These are phyloP conservation scores for Scytalopus superciliaris DNA, from an alignment of 2,113 vertebrate species.

Conservation along the genomic window DNA sequence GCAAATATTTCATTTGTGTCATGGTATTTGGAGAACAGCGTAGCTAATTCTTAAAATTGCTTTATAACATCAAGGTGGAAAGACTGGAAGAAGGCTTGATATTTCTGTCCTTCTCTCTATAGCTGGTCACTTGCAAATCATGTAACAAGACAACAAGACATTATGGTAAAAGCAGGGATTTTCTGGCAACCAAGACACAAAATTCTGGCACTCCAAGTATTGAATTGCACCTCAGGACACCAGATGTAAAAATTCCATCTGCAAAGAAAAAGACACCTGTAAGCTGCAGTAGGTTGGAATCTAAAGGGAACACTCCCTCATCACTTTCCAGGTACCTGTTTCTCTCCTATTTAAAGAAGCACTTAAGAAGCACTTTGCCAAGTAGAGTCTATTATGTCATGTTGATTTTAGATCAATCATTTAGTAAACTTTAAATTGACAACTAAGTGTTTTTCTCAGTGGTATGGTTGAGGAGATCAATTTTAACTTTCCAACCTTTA, in stretches of 20 bases:
- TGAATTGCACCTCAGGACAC: conserved; percentile 57
- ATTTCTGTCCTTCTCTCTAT: conserved; percentile 16
- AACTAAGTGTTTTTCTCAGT: neutral
- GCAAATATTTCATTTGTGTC: neutral
- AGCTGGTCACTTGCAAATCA: conserved; percentile 89
- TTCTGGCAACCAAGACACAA: conserved; percentile 56
- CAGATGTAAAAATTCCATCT: conserved; percentile 53
- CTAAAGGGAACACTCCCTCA: conserved; percentile 61
- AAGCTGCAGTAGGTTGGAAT: conserved; percentile 40
- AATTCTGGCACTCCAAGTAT: conserved; percentile 61
- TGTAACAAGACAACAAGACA: conserved; percentile 83
- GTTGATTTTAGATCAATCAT: neutral
- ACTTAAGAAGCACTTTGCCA: neutral
- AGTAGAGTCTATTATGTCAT: neutral
- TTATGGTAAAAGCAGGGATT: conserved; percentile 80
- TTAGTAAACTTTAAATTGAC: neutral
- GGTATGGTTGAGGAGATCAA: neutral
- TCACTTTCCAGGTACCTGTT: conserved; percentile 69
- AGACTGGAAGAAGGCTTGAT: neutral
- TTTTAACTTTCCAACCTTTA: neutral
- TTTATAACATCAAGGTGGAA: neutral
- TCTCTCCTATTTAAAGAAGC: neutral
- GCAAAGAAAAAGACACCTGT: conserved; percentile 36
- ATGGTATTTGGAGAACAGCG: neutral
- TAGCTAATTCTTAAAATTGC: neutral